These are phyloP conservation scores for Ennomos fuscantarius DNA, from an alignment of 2,888 invertebrate genomes.

Conservation along the genomic window DNA sequence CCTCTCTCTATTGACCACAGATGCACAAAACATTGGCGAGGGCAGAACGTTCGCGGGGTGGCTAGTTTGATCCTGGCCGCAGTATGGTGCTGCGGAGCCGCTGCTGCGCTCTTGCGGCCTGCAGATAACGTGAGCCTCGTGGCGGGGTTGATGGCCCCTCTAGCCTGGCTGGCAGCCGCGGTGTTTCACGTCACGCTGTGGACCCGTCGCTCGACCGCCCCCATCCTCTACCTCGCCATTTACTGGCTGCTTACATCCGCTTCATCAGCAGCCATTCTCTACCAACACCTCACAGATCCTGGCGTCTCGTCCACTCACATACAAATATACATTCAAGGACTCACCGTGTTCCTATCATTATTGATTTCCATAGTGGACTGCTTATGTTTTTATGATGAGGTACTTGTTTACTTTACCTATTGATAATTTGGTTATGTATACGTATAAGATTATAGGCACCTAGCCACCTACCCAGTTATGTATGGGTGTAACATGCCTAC, in stretches of 20 bases:
- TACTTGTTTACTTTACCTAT: not conserved
- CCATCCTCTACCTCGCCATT: conserved; percentile 73
- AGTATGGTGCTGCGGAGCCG: conserved; percentile 68
- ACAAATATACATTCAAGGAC: conserved; percentile 65
- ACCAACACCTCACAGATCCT: conserved; percentile 54
- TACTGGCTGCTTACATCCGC: conserved; percentile 74
- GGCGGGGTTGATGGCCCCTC: conserved; percentile 63
- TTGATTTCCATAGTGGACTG: conserved; percentile 68
- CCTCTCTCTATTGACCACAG: conserved; percentile 37
- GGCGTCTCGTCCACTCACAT: conserved; percentile 46
- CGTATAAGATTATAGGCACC: too few relatives aligned
- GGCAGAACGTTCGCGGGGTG: conserved; percentile 69
- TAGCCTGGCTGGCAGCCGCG: conserved; percentile 74
- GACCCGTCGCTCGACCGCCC: conserved; percentile 70
- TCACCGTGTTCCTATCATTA: conserved; percentile 58
- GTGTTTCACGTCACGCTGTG: conserved; percentile 72
- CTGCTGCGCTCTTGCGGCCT: conserved; percentile 61
- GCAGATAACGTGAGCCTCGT: conserved; percentile 61
- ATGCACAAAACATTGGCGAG: conserved; percentile 63
- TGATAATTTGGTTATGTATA: too few relatives aligned
- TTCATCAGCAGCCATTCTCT: conserved; percentile 62
- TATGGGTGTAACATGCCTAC: too few relatives aligned
- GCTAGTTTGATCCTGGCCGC: conserved; percentile 62
- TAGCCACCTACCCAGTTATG: too few relatives aligned
- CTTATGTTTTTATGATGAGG: conserved; percentile 78